A percentile compares a stretch with the other conserved stretches of the same genome.
Conservation (phyloP, 2,888 invertebrate species). For the Euproctis similis region DNA sequence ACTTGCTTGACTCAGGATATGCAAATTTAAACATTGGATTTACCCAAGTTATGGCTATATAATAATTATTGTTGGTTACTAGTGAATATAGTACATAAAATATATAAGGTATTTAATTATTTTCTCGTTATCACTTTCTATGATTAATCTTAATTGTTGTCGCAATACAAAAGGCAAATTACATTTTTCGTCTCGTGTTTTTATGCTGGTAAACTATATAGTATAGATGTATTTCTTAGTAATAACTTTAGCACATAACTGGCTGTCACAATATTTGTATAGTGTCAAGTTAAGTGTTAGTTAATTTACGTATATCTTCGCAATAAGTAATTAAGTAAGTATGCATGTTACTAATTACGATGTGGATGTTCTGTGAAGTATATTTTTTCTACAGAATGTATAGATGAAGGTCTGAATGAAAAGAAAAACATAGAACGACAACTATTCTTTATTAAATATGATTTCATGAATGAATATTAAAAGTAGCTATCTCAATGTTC, state of each 20-base stretch:
- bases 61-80: too few species aligned
- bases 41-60: too few species aligned
- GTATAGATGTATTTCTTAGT: not conserved
- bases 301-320: not conserved
- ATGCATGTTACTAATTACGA: not conserved
- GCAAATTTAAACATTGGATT: too few species aligned
- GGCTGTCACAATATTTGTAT: conserved; percentile 3
- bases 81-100: too few species aligned
- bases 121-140: too few species aligned
- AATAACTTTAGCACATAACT: not conserved
- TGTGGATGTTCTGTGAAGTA: not conserved
- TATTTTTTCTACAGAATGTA: not conserved
- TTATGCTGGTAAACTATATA: too few species aligned
- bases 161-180: too few species aligned
- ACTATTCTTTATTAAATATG: conserved; percentile 1
- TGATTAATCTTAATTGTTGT: too few species aligned
- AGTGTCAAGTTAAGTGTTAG: not conserved
- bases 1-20: too few species aligned
- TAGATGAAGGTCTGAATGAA: not conserved
- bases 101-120: too few species aligned
- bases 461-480: not conserved
- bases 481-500: conserved; percentile 18
- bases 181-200: too few species aligned
- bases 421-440: conserved; percentile 1
- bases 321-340: not conserved